Base-by-base conservation (phyloP, 2,888 invertebrate species). In the Sinhomidia bicolor region DNA sequence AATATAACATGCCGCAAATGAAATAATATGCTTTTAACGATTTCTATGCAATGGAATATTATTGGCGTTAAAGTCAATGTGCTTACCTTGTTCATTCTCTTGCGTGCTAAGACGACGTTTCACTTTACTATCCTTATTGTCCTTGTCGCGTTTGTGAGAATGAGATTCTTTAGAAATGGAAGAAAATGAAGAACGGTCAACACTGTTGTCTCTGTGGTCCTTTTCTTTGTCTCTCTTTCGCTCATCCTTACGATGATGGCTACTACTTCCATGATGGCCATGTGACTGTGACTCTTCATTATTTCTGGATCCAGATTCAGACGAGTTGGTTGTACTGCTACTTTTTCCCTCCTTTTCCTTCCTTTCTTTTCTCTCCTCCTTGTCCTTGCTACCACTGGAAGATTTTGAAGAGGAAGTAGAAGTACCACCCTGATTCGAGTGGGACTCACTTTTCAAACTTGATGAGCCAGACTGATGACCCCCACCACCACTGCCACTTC, bases 261-360 rank as follows among this genome's bases (percentile, higher is more conserved):
- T 88, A 62, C 89, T 82, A 88, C 90, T 60, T 93, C 93, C 68
- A 93, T 93, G 91, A 92, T 93, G 20, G 89, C 89, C 10, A 78
- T 86, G 88, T 94, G 93, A 91, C 94, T 93, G 94, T 93, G 65
- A 92, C n/a, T n/a, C n/a, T 91, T 81, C 80, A 94, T 94, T 92
- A 93, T 89, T 92, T 93, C 92, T 93, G 91, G 82, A 32, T 14
- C 81, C 51, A 12, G 84, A 20, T 32, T 92, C 91, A 62, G 92
- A 92, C 93, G 92, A 83, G 91, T 91, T 93, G 93, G 83, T 83
- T 93, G 92, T 90, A 20, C 32, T 91, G 92, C 91, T 93, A 84
- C 91, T 87, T 93, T 93, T 93, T 92, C 4, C 93, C 93, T 29
- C 93, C 93, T 94, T 94, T 93, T 94, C 90, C 93, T 94, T 90